A percentile compares a stretch with the other conserved stretches of the same genome.
phyloP scores from a whole-genome alignment of 2,797 vertebrate genomes.

The Capromys pilorides region DNA sequence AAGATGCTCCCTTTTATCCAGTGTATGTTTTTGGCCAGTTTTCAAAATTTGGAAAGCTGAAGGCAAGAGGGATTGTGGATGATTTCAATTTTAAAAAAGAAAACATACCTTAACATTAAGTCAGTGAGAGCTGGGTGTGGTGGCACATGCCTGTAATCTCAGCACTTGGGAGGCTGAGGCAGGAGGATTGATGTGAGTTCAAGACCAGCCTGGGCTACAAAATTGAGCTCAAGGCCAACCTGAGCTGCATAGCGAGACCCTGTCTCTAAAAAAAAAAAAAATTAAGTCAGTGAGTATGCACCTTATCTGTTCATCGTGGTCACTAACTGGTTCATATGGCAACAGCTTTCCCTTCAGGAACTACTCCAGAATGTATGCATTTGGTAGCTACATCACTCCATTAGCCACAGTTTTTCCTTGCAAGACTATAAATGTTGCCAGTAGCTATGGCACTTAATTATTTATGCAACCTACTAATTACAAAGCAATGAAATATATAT shows the following conservation, averaged over 20 bases:
- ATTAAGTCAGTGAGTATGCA: neutral
- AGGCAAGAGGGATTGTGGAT: neutral
- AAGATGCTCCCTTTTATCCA: neutral
- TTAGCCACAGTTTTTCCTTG: neutral
- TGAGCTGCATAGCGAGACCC: too few relatives aligned
- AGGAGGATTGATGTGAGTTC: too few relatives aligned
- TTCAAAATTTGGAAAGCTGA: neutral
- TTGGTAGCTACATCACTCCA: conserved; percentile 6
- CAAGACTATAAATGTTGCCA: neutral
- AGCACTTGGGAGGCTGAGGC: too few relatives aligned
- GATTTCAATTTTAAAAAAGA: conserved; percentile 22
- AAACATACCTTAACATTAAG: conserved; percentile 32
- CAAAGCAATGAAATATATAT: neutral
- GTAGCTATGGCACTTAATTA: neutral
- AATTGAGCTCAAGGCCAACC: too few relatives aligned
- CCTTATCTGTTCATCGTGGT: neutral
- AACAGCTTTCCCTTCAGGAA: neutral
- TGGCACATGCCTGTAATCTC: too few relatives aligned
- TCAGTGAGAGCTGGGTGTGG: too few relatives aligned
- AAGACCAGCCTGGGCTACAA: too few relatives aligned
- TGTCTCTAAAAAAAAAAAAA: too few relatives aligned
- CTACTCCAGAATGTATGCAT: neutral
- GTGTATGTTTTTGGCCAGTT: neutral
- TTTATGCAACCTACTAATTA: neutral
- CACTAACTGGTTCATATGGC: neutral